A percentile compares a stretch with the other conserved stretches of the same genome.
Conservation (phyloP, 2,888 invertebrate species). For the Brenthis ino region DNA sequence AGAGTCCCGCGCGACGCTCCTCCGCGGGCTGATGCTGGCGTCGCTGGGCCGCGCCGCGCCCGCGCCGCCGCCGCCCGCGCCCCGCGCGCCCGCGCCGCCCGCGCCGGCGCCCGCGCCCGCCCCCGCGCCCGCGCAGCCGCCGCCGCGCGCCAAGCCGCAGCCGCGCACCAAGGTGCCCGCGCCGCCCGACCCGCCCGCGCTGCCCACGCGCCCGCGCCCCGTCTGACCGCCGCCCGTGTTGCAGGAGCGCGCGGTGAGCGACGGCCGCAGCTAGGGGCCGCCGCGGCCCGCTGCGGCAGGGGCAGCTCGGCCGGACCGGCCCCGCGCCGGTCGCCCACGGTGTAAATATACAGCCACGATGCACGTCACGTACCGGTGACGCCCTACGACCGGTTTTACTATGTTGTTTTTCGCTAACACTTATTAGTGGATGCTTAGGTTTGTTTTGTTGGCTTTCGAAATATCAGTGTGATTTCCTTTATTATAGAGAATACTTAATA, state of each 20-base stretch:
- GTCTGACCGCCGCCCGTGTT: constrained; percentile 57
- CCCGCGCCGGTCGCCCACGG: constrained; percentile 41
- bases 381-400: constrained; percentile 54
- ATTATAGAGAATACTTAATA: constrained; percentile 64
- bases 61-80: constrained; percentile 48
- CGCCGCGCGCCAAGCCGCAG: constrained; percentile 68
- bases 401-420: constrained; percentile 70
- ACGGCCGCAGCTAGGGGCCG: constrained; percentile 43
- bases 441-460: constrained; percentile 79
- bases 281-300: constrained; percentile 25
- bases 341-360: constrained; percentile 53
- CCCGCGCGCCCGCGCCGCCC: constrained; percentile 45
- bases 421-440: constrained; percentile 75
- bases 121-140: constrained; percentile 46
- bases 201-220: constrained; percentile 42
- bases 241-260: constrained; percentile 61
- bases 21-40: constrained; percentile 74
- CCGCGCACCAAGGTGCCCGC: constrained; percentile 68
- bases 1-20: constrained; percentile 68
- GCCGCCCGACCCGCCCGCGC: constrained; percentile 47
- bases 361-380: constrained; percentile 46
- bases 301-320: constrained; percentile 28
- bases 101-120: constrained; percentile 47
- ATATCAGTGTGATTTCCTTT: constrained; percentile 79
- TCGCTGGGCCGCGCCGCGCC: constrained; percentile 67